These are phyloP conservation scores for Salticus scenicus DNA, from an alignment of 2,888 invertebrate genomes.

Conservation along the genomic window DNA sequence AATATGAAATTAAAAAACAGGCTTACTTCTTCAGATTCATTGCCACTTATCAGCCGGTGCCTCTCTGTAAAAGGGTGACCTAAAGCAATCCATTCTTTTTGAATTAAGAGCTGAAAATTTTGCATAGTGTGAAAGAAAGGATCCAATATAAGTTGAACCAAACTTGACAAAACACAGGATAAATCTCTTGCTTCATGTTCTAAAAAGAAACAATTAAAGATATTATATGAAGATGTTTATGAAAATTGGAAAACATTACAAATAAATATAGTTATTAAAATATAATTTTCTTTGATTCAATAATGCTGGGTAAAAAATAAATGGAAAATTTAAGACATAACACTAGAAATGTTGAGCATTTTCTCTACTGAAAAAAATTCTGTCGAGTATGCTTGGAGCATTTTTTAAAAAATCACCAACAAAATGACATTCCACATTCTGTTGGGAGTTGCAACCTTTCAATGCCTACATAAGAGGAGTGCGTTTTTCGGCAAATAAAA, in stretches of 20 bases:
- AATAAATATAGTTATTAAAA: background rate
- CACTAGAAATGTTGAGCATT: too few relatives aligned
- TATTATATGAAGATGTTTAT: background rate
- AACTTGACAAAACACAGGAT: slow-evolving; percentile 88
- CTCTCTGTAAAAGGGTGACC: slow-evolving; percentile 89
- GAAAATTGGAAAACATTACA: background rate
- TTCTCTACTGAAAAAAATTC: too few relatives aligned
- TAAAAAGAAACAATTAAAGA: slow-evolving; percentile 72
- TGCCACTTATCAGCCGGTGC: slow-evolving; percentile 74
- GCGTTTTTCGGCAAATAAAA: too few relatives aligned
- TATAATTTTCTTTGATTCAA: too few relatives aligned
- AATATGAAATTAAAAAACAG: too few relatives aligned
- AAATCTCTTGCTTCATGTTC: slow-evolving; percentile 90
- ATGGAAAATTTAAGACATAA: too few relatives aligned
- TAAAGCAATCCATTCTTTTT: slow-evolving; percentile 95
- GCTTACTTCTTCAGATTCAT: slow-evolving; percentile 73
- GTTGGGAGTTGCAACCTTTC: too few relatives aligned
- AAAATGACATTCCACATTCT: too few relatives aligned
- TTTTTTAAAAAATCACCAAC: too few relatives aligned
- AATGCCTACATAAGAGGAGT: too few relatives aligned
- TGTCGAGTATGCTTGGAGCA: too few relatives aligned
- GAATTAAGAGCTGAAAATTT: slow-evolving; percentile 92
- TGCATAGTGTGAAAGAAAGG: slow-evolving; percentile 86
- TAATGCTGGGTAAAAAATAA: too few relatives aligned
- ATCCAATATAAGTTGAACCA: slow-evolving; percentile 91